A percentile compares a stretch with the other conserved stretches of the same genome.
These are phyloP conservation scores for Ramphastos sulfuratus DNA, from an alignment of 2,113 vertebrate genomes.

Conservation along the genomic window DNA sequence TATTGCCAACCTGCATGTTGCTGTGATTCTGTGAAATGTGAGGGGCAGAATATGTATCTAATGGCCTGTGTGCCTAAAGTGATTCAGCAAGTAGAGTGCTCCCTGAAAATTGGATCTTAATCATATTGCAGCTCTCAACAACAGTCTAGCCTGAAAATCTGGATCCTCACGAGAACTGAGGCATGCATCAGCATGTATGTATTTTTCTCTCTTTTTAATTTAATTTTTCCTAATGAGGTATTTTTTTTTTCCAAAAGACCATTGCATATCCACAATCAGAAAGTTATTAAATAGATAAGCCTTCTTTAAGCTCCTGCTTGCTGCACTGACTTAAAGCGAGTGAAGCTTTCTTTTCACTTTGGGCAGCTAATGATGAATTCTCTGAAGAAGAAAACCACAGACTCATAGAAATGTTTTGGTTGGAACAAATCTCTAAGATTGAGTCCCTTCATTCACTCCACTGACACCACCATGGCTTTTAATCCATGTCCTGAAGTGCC, in stretches of 20 bases:
- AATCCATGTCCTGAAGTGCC: too few relatives aligned
- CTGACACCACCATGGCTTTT: too few relatives aligned
- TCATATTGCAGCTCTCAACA: not conserved
- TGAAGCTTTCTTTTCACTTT: not conserved
- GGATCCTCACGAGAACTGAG: not conserved
- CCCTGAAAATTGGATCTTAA: not conserved
- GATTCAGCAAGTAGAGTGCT: not conserved
- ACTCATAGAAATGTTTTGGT: too few relatives aligned
- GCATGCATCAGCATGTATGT: not conserved
- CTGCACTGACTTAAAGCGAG: not conserved
- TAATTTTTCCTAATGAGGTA: not conserved
- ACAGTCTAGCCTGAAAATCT: not conserved
- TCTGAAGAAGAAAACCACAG: not conserved
- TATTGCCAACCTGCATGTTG: too few relatives aligned
- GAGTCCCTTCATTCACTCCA: too few relatives aligned
- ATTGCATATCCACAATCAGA: not conserved
- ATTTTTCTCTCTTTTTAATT: not conserved
- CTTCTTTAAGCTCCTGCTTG: not conserved
- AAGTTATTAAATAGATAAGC: not conserved
- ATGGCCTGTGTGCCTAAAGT: not conserved
- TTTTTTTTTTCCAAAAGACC: not conserved
- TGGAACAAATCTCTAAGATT: too few relatives aligned
- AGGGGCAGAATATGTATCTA: fast-evolving
- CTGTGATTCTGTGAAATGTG: not conserved
- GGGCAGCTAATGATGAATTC: not conserved